Base-by-base conservation (phyloP, 2,888 invertebrate species). In the Chirona hameri region DNA sequence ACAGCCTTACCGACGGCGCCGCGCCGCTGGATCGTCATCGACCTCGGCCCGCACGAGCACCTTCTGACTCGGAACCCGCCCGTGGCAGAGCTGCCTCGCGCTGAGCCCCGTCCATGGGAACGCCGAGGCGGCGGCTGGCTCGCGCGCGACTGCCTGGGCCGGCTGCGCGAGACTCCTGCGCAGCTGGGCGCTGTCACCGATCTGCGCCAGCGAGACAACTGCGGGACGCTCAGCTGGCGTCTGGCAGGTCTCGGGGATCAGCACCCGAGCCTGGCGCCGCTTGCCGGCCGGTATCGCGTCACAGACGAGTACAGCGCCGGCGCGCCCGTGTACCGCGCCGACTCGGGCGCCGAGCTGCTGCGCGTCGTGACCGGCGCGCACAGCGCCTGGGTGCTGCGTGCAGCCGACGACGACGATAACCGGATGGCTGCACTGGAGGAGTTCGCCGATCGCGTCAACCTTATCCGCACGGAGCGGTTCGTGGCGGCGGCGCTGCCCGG, bases 261-360 rank as follows among this genome's bases (percentile, higher is more conserved):
- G 27, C 27, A 65, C 65, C n/a, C n/a, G 9, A n/a, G 12, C 7
- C 65, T 65, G 27, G 65, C 65, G 65, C 65, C 27, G 65, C 65
- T 65, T 4, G 65, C 65, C 65, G 65, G 65, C 27, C n/a, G 9
- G 65, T 65, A 27, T 27, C 65, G 27, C 10, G 65, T 27, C 65
- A 27, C 65, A 10, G 10, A 65, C n/a, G 9, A 9, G 27, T 65
- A 65, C 65, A 10, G n/a, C n/a, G n/a, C 65, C 65, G 65, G 65
- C n/a, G 65, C 65, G 65, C 65, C 65, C 65, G 65, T 65, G 9
- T 65, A 65, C 65, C 65, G 65, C 65, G 12, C 65, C n/a, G 65
- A n/a, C 65, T 10, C 65, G 9, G 27, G 65, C 27, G 65, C 65
- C 65, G 65, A 27, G n/a, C 27, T 65, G 27, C 27, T 0, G 27